These are phyloP conservation scores for Coranthus polyacanthus DNA, from an alignment of 2,797 vertebrate genomes.

Conservation along the genomic window DNA sequence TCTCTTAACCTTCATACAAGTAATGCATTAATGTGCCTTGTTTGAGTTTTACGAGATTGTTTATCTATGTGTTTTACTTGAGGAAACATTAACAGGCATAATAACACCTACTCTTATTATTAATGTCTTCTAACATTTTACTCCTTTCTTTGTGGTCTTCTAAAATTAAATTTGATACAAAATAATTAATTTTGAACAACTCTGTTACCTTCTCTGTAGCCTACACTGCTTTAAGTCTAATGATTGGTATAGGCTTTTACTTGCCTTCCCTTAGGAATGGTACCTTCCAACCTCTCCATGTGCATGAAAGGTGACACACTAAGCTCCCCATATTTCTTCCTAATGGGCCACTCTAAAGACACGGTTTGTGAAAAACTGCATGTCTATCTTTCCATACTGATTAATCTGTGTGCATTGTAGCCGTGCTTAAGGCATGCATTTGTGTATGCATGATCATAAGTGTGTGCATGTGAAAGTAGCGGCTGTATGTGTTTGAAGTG, in stretches of 20 bases:
- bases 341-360: conserved; percentile 99
- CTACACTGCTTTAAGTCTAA: conserved; percentile 93
- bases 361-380: conserved; percentile 99
- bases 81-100: conserved; percentile 61
- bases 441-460: conserved; percentile 41
- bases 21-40: conserved; percentile 9
- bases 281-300: conserved; percentile 99
- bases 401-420: conserved; percentile 56
- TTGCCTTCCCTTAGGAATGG: conserved; percentile 99
- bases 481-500: conserved; percentile 6
- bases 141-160: conserved; percentile 22
- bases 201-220: no score
- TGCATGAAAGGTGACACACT: conserved; percentile 99
- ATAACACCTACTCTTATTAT: conserved; percentile 16
- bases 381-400: conserved; percentile 85
- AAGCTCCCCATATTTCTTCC: conserved; percentile 99
- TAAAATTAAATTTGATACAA: conserved; percentile 25
- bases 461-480: conserved; percentile 38
- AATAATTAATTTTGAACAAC: conserved; percentile 41
- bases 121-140: conserved; percentile 50
- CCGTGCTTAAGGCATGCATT: conserved; percentile 39
- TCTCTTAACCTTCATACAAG: conserved; percentile 5
- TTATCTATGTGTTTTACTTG: conserved; percentile 28
- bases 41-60: conserved; percentile 28
- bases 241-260: conserved; percentile 98